Evolutionary conservation across 1,140 invertebrate genomes (phyloP).

Genomic region (Megathymus violae): DNA sequence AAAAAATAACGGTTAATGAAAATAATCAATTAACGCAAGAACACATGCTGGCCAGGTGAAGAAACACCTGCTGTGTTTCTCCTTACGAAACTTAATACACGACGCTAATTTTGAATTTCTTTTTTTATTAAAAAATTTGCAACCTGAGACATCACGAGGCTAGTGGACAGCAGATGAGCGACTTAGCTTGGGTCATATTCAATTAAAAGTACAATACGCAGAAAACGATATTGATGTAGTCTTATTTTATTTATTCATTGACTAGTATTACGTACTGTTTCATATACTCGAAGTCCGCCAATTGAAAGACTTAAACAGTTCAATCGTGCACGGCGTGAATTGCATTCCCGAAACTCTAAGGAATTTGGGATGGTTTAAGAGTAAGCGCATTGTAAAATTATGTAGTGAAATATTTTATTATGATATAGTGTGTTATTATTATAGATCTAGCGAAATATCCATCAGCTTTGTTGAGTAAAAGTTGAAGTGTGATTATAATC

Average conservation of each 20-base stretch:
- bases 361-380: too few species aligned
- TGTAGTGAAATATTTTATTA: too few species aligned
- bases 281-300: too few species aligned
- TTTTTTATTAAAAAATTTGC: conserved; percentile 57
- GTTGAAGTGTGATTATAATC: too few species aligned
- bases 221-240: conserved; percentile 37
- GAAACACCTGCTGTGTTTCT: conserved; percentile 65
- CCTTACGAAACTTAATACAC: conserved; percentile 71
- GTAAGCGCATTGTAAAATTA: too few species aligned
- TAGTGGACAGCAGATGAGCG: conserved; percentile 67
- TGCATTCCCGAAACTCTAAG: too few species aligned
- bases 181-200: conserved; percentile 68
- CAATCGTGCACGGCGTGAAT: too few species aligned
- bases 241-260: not conserved
- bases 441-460: too few species aligned
- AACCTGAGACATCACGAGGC: conserved; percentile 63
- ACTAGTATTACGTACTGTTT: too few species aligned
- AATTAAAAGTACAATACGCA: conserved; percentile 50
- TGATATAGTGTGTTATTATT: too few species aligned
- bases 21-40: conserved; percentile 57
- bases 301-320: too few species aligned
- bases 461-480: too few species aligned
- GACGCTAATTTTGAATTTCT: conserved; percentile 61
- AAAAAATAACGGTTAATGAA: not conserved
- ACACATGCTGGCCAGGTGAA: conserved; percentile 75